Evolutionary conservation across 2,797 vertebrate genomes (phyloP).

Genomic region (Squalus acanthias): DNA sequence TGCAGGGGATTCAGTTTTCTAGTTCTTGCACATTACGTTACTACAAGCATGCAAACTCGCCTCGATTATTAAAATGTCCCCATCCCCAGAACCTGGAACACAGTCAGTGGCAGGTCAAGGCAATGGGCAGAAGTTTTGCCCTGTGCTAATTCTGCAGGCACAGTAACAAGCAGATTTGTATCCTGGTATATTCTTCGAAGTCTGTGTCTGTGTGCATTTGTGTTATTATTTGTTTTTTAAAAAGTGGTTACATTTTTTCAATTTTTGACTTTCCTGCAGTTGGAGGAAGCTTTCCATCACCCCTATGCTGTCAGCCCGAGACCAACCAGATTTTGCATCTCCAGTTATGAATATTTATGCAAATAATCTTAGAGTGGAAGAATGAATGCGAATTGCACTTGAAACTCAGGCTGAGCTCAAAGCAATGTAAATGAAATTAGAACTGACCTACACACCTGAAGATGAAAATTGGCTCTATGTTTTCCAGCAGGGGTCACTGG

Average conservation of each 20-base stretch:
- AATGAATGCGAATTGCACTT: neutral
- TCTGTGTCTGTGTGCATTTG: neutral
- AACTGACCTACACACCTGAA: too few species aligned
- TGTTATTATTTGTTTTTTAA: neutral
- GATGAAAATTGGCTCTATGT: too few species aligned
- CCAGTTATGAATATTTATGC: neutral
- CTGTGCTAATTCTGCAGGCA: neutral
- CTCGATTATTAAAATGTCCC: neutral
- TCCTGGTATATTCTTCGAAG: neutral
- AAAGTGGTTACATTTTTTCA: neutral
- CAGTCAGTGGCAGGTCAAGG: neutral
- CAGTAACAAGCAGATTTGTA: neutral
- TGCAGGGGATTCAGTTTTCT: neutral
- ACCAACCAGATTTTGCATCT: neutral
- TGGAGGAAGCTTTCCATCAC: neutral
- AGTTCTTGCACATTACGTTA: neutral
- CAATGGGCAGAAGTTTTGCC: neutral
- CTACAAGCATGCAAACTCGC: neutral
- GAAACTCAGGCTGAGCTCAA: too few species aligned
- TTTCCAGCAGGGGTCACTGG: too few species aligned
- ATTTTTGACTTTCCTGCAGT: neutral
- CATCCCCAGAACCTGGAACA: neutral
- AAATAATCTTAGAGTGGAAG: neutral
- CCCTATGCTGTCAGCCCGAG: neutral
- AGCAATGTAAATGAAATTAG: too few species aligned